Conservation (phyloP, 2,888 invertebrate species). For the Dryomyza anilis region DNA sequence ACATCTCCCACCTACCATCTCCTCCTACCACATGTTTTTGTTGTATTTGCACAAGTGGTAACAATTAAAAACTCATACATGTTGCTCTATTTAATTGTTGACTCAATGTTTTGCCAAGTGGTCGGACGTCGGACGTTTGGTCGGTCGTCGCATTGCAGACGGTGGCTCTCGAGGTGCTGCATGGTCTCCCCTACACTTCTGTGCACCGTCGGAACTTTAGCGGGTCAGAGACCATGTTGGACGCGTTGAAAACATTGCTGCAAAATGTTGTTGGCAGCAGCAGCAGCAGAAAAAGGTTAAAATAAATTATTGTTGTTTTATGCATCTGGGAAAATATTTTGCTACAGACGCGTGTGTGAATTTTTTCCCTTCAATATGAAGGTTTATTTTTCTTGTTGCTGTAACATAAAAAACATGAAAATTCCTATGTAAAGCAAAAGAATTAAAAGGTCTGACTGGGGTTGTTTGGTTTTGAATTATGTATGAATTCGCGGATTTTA, state of each 20-base stretch:
- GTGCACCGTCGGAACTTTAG: too few relatives aligned
- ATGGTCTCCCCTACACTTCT: too few relatives aligned
- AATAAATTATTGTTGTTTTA: constrained; percentile 1
- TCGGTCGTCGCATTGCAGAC: background rate
- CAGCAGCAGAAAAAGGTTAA: background rate
- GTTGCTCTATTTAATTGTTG: constrained; percentile 23
- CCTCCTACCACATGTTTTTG: background rate
- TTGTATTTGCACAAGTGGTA: constrained; percentile 1
- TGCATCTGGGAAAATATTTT: constrained; percentile 13
- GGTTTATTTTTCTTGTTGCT: too few relatives aligned
- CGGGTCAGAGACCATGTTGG: background rate
- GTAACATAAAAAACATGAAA: background rate
- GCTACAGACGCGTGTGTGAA: background rate
- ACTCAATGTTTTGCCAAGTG: background rate
- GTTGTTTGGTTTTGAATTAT: background rate
- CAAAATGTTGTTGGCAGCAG: constrained; percentile 7
- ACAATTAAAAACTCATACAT: constrained; percentile 18
- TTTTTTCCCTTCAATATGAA: too few relatives aligned
- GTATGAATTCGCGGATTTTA: background rate
- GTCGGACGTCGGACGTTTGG: background rate
- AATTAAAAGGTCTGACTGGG: too few relatives aligned
- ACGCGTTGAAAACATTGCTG: background rate
- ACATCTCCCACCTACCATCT: too few relatives aligned
- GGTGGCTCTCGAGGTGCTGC: background rate
- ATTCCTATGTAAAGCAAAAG: background rate